Evolutionary conservation across 1,140 invertebrate genomes (phyloP).

Genomic region (Neelides sp.): DNA sequence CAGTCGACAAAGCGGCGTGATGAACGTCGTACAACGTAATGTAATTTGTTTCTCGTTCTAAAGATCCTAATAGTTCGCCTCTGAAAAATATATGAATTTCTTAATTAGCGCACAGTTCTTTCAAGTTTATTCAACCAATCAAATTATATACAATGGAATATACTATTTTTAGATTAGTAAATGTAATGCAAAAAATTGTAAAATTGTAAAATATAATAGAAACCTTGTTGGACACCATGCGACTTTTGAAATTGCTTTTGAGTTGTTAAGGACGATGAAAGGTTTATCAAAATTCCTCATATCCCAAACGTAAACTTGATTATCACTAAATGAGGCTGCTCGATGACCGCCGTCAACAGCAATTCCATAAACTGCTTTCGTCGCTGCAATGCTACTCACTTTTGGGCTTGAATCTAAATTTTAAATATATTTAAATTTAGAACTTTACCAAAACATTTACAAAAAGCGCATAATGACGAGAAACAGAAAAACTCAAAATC

Average conservation of each 20-base stretch:
- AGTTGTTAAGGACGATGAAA: conserved; percentile 55
- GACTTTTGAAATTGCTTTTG: conserved; percentile 57
- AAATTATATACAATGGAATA: conserved; percentile 18
- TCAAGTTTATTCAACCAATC: background rate
- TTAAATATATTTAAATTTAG: conserved; percentile 13
- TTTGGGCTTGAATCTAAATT: conserved; percentile 51
- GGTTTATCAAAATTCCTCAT: conserved; percentile 73
- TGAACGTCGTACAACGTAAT: conserved; percentile 70
- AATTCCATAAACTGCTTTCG: conserved; percentile 70
- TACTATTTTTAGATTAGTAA: too few relatives aligned
- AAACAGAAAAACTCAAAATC: background rate
- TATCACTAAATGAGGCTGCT: conserved; percentile 69
- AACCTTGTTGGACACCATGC: conserved; percentile 77
- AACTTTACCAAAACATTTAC: background rate
- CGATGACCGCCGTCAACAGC: conserved; percentile 63
- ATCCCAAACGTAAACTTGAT: conserved; percentile 74
- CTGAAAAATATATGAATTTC: conserved; percentile 38
- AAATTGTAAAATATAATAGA: background rate
- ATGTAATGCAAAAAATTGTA: background rate
- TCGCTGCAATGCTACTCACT: conserved; percentile 54
- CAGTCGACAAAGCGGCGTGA: conserved; percentile 50
- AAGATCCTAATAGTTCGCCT: conserved; percentile 56
- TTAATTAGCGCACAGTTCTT: background rate
- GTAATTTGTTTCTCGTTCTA: conserved; percentile 53
- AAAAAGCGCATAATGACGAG: background rate